Conservation (phyloP, 2,797 vertebrate species). For the Glossophaga mutica region DNA sequence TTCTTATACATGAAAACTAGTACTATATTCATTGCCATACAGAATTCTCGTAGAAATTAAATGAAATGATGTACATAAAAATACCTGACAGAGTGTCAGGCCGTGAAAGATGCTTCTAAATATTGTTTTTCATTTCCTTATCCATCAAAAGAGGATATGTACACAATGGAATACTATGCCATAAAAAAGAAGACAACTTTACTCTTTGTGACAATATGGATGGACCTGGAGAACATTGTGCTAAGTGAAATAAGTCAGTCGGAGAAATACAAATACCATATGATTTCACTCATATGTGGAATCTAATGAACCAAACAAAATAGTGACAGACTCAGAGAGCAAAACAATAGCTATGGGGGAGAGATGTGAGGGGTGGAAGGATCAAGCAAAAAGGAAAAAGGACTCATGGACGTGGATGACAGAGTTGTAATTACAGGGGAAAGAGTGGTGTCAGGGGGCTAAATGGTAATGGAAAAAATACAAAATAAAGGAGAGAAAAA, state of each 20-base stretch:
- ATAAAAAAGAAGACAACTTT: neutral
- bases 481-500: neutral
- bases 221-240: neutral
- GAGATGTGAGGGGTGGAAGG: neutral
- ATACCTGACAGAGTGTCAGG: neutral
- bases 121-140: conserved; percentile 1
- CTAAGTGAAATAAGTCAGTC: neutral
- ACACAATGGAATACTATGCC: neutral
- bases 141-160: neutral
- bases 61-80: neutral
- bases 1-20: neutral
- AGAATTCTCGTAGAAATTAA: neutral
- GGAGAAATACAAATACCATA: neutral
- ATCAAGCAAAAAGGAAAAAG: neutral
- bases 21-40: neutral
- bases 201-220: neutral
- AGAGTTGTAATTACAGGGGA: neutral
- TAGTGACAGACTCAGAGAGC: neutral
- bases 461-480: neutral
- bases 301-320: neutral
- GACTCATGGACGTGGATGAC: neutral
- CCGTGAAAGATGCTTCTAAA: neutral
- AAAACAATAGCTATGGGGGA: neutral
- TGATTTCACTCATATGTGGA: neutral
- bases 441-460: neutral